Evolutionary conservation across 2,797 vertebrate genomes (phyloP), one percentile per base, ranked within the genome.

Genomic region (Cyprinella venusta): DNA sequence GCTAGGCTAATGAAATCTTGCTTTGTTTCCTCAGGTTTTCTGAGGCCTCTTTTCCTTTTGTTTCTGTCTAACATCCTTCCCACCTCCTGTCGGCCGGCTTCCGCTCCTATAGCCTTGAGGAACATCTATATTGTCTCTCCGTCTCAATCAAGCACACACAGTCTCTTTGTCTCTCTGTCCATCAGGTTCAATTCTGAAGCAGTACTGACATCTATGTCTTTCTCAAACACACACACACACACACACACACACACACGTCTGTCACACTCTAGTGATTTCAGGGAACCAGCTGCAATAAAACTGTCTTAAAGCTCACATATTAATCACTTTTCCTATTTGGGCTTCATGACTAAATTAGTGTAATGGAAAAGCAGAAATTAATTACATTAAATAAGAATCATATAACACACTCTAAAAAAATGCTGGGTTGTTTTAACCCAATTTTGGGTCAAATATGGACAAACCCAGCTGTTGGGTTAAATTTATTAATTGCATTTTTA

Each of bases 151-250:
- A 24, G 12, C 77, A 45, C 85, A 85, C 74, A 72, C 54, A 67
- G 52, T 56, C 74, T 71, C 74, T 87, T 88, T 85, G 85, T 86
- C 56, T 88, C 50, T 74, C 82, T 79, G 67, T 80, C 81, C 84
- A 75, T 87, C 75, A 76, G 83, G 68, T 84, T 82, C 80, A 61
- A 33, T 76, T 42, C 67, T 64, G 36, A 33, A 71, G 84, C 78
- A 88, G 89, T 83, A 86, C 91, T 93, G 93, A 94, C 92, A 86
- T 87, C 82, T 87, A 83, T 84, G 79, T 92, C 30, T 85, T 59
- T 69, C 50, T 82, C 82, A 45, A 7, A 75, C 16, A 24, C 75
- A n/a, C 74, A 52, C 80, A 56, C 59, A 33, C 75, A n/a, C 74
- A 52, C 80, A 56, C 59, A 33, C 74, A 65, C 77, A 61, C 45